phyloP scores from a whole-genome alignment of 2,888 invertebrate species.

The Geotrupes spiniger region DNA sequence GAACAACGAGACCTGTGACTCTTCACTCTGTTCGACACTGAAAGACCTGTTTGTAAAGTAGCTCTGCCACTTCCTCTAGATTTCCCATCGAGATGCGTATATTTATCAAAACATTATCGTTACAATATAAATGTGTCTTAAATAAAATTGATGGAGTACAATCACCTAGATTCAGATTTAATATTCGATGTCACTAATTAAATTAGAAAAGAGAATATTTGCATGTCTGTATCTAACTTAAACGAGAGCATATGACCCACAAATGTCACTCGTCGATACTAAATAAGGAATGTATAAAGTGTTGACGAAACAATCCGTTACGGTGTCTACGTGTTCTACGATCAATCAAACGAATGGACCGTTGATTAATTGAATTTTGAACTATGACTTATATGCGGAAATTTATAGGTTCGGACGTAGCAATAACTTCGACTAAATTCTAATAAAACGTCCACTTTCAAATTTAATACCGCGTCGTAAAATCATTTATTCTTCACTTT shows the following conservation, averaged over 20 bases:
- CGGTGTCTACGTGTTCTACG: too few relatives aligned
- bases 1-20: constrained; percentile 67
- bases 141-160: constrained; percentile 36
- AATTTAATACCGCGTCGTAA: too few relatives aligned
- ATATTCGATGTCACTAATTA: not conserved
- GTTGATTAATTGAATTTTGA: too few relatives aligned
- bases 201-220: constrained; percentile 1
- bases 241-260: not conserved
- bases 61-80: constrained; percentile 36
- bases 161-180: constrained; percentile 26
- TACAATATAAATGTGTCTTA: constrained; percentile 44
- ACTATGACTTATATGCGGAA: too few relatives aligned
- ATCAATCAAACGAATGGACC: too few relatives aligned
- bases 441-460: too few relatives aligned
- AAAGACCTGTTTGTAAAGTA: constrained; percentile 87
- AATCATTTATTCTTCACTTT: too few relatives aligned
- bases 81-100: constrained; percentile 8
- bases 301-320: too few relatives aligned
- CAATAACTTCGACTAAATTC: too few relatives aligned
- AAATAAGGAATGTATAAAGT: too few relatives aligned
- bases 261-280: too few relatives aligned
- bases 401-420: too few relatives aligned
- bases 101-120: constrained; percentile 29
- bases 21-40: constrained; percentile 76
- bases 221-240: not conserved